Evolutionary conservation across 2,888 invertebrate genomes (phyloP).

Genomic region (Gortyna flavago): DNA sequence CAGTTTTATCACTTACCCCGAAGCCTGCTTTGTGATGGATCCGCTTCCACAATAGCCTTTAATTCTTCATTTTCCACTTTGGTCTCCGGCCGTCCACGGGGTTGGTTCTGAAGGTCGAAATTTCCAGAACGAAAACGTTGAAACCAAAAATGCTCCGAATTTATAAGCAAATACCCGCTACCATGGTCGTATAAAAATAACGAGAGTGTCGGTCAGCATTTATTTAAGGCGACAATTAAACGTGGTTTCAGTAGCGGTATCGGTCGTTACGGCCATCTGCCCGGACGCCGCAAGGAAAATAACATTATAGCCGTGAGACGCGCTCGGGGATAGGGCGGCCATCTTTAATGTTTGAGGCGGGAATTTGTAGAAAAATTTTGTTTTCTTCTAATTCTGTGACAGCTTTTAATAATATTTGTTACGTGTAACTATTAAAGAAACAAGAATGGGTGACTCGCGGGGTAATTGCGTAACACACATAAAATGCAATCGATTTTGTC

Average conservation of each 20-base stretch:
- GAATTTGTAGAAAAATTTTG: not conserved
- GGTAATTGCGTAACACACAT: not conserved
- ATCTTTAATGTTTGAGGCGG: not conserved
- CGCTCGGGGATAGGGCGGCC: constrained; percentile 33
- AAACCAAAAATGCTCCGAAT: constrained; percentile 20
- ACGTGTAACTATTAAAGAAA: not conserved
- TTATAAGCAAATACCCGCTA: constrained; percentile 42
- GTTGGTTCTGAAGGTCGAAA: too few species aligned
- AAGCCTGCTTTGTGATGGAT: too few species aligned
- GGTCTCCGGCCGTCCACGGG: too few species aligned
- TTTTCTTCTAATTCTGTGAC: not conserved
- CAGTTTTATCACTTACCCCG: too few species aligned
- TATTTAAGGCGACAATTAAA: constrained; percentile 69
- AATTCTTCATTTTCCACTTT: too few species aligned
- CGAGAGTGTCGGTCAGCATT: constrained; percentile 58
- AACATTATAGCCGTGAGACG: constrained; percentile 55
- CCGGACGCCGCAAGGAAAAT: constrained; percentile 63
- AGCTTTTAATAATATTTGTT: not conserved
- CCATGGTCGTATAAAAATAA: constrained; percentile 59
- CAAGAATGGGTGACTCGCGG: not conserved
- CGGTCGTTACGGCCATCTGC: constrained; percentile 61
- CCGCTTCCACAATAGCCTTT: too few species aligned
- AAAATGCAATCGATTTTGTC: not conserved
- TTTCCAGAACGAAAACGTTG: too few species aligned
- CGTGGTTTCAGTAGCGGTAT: constrained; percentile 44